phyloP scores from a whole-genome alignment of 2,113 vertebrate species.

The Corvus cornix region DNA sequence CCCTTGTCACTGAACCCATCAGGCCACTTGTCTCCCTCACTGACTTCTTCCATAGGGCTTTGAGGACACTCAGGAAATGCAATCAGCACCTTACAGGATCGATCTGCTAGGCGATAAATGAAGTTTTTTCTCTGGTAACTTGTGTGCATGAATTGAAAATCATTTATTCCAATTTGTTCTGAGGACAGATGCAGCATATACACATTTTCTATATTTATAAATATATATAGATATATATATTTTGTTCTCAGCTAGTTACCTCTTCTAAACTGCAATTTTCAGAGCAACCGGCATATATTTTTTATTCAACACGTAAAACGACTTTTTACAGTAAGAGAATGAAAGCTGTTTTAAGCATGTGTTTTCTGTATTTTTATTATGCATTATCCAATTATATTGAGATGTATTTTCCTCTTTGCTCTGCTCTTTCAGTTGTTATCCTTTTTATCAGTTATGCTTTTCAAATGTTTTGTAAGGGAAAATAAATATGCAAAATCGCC shows the following conservation, averaged over 20 bases:
- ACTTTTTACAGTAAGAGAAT: slow-evolving; percentile 63
- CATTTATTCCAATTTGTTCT: slow-evolving; percentile 47
- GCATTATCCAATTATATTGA: slow-evolving; percentile 70
- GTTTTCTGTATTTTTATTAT: slow-evolving; percentile 73
- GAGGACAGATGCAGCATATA: slow-evolving; percentile 56
- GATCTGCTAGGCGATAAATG: slow-evolving; percentile 7
- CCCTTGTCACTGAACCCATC: neutral
- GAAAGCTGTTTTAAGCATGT: slow-evolving; percentile 69
- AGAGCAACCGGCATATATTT: slow-evolving; percentile 63
- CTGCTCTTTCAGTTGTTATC: slow-evolving; percentile 59
- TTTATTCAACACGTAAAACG: slow-evolving; percentile 50
- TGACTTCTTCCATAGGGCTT: neutral
- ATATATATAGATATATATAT: slow-evolving; percentile 61
- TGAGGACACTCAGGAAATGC: slow-evolving; percentile 37
- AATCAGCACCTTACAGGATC: slow-evolving; percentile 39
- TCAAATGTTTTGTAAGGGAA: slow-evolving; percentile 69
- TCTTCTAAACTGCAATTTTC: slow-evolving; percentile 53
- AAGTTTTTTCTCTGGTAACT: slow-evolving; percentile 51
- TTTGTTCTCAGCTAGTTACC: slow-evolving; percentile 64
- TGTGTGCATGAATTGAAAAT: slow-evolving; percentile 37
- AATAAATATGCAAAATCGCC: slow-evolving; percentile 71
- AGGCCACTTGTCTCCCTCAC: neutral
- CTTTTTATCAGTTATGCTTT: slow-evolving; percentile 71
- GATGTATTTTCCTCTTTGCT: slow-evolving; percentile 69
- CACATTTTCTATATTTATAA: slow-evolving; percentile 68